These are phyloP conservation scores for Unio delphinus DNA, from an alignment of 2,888 invertebrate species.

Conservation along the genomic window DNA sequence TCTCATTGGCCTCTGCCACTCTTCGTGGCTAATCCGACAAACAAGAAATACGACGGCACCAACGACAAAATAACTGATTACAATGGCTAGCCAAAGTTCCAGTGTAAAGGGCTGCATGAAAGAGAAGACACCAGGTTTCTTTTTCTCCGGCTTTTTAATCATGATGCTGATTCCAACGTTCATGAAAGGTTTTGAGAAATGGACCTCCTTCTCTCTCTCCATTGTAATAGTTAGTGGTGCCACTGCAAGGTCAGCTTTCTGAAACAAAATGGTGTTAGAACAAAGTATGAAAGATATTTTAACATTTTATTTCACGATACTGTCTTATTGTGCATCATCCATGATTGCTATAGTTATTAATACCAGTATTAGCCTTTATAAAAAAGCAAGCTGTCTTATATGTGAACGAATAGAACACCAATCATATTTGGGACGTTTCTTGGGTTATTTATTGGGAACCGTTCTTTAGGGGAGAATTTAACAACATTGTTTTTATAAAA, in stretches of 20 bases:
- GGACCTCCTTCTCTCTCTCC: conserved; percentile 92
- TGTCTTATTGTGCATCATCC: too few relatives aligned
- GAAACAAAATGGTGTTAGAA: conserved; percentile 6
- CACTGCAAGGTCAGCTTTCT: conserved; percentile 97
- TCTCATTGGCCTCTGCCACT: conserved; percentile 81
- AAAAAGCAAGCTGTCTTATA: too few relatives aligned
- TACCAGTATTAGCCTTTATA: too few relatives aligned
- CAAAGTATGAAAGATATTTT: not conserved
- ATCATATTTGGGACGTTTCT: too few relatives aligned
- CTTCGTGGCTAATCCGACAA: conserved; percentile 95
- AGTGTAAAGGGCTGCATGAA: conserved; percentile 97
- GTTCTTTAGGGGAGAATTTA: too few relatives aligned
- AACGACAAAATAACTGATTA: conserved; percentile 93
- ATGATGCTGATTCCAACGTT: conserved; percentile 95
- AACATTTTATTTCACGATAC: too few relatives aligned
- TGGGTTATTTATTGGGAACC: too few relatives aligned
- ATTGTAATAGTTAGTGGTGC: conserved; percentile 95
- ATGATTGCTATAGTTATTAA: too few relatives aligned
- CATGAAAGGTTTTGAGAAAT: conserved; percentile 98
- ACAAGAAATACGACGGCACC: conserved; percentile 97
- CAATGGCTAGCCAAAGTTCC: conserved; percentile 93
- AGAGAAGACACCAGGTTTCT: conserved; percentile 93
- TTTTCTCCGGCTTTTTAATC: conserved; percentile 92
- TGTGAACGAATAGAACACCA: too few relatives aligned
- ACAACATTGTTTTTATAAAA: too few relatives aligned